These are phyloP conservation scores for Parascotia fuliginaria DNA, from an alignment of 2,888 invertebrate species.

Conservation along the genomic window DNA sequence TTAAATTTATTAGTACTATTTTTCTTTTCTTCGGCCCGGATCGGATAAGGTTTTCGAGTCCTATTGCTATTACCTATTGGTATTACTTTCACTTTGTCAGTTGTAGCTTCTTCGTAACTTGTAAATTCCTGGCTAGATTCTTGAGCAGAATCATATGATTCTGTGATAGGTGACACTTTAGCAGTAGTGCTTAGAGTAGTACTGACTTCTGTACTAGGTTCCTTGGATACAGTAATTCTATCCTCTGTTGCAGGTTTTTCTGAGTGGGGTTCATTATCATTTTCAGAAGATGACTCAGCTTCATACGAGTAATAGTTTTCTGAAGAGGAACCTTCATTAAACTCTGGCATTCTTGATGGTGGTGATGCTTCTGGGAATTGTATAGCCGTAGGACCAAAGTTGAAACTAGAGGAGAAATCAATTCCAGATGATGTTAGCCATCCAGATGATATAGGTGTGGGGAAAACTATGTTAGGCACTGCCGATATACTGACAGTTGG, in stretches of 20 bases:
- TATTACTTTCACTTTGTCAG: slow-evolving; percentile 64
- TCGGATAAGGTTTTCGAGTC: slow-evolving; percentile 75
- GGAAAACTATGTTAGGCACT: slow-evolving; percentile 69
- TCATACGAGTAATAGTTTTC: slow-evolving; percentile 66
- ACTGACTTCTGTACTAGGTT: slow-evolving; percentile 47
- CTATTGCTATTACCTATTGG: slow-evolving; percentile 64
- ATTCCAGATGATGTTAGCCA: slow-evolving; percentile 78
- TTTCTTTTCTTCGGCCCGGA: slow-evolving; percentile 65
- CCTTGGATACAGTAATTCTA: slow-evolving; percentile 45
- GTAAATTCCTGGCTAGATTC: slow-evolving; percentile 60
- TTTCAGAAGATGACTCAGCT: slow-evolving; percentile 62
- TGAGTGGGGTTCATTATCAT: slow-evolving; percentile 46
- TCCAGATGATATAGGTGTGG: slow-evolving; percentile 74
- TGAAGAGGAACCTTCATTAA: slow-evolving; percentile 47
- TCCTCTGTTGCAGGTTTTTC: slow-evolving; percentile 54
- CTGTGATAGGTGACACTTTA: slow-evolving; percentile 41
- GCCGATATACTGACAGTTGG: slow-evolving; percentile 47
- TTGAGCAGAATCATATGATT: slow-evolving; percentile 47
- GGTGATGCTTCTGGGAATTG: slow-evolving; percentile 58
- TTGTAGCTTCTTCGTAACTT: slow-evolving; percentile 57
- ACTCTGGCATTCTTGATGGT: slow-evolving; percentile 50
- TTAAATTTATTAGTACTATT: slow-evolving; percentile 60
- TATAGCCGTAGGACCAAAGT: slow-evolving; percentile 70
- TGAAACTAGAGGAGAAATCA: slow-evolving; percentile 75
- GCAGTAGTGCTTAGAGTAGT: slow-evolving; percentile 37